Conservation (phyloP, 2,888 invertebrate genomes). For the Labia minor region DNA sequence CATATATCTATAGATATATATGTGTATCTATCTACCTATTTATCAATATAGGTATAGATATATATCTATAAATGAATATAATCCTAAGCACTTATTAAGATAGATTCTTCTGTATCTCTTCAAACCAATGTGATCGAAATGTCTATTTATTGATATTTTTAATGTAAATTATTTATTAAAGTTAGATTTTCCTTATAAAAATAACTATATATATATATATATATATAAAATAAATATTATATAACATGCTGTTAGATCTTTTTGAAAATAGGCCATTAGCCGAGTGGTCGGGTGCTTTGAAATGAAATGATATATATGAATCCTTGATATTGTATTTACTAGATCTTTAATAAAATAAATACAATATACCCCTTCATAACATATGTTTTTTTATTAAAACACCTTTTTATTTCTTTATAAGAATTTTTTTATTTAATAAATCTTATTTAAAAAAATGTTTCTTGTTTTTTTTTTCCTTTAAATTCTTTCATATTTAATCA, state of each 20-base stretch:
- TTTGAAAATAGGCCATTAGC: slow-evolving; percentile 4
- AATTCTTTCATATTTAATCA: too few relatives aligned
- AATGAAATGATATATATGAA: slow-evolving; percentile 3
- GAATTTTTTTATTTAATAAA: too few relatives aligned
- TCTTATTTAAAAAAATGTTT: too few relatives aligned
- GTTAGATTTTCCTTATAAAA: background rate
- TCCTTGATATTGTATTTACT: background rate
- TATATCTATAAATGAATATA: background rate
- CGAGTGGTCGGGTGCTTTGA: background rate
- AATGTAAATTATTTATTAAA: slow-evolving; percentile 13
- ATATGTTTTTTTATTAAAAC: background rate
- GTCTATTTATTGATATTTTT: slow-evolving; percentile 13
- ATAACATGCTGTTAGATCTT: slow-evolving; percentile 3
- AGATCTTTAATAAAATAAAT: slow-evolving; percentile 4
- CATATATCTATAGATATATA: too few relatives aligned
- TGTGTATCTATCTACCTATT: too few relatives aligned
- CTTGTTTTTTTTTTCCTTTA: too few relatives aligned
- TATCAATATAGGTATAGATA: too few relatives aligned
- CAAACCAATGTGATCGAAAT: slow-evolving; percentile 13
- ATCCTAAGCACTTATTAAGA: slow-evolving; percentile 2
- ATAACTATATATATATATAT: background rate
- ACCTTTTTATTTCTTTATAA: background rate
- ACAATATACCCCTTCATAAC: background rate
- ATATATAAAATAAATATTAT: background rate
- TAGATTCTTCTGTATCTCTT: background rate